Evolutionary conservation across 2,797 vertebrate genomes (phyloP), one percentile per base, ranked within the genome.

Genomic region (Sarcoramphus papa): DNA sequence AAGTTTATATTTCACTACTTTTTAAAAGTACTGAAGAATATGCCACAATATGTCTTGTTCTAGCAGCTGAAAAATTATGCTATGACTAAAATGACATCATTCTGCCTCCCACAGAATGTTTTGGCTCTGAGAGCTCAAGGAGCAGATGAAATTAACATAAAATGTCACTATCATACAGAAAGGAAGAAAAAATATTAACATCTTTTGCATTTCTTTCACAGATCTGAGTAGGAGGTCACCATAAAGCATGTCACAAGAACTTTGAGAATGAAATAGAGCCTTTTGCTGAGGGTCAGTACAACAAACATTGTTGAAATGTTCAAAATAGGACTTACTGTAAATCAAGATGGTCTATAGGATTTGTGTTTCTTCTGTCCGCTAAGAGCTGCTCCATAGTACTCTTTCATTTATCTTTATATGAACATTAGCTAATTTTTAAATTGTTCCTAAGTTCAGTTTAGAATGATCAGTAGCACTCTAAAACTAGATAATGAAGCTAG

Each of bases 1-100:
- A 97, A 95, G 97, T 95, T 98, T 98, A 97, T 97, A 95, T 97
- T 98, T 98, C 95, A 95, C 94, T 97, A 95, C 96, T 97, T 97
- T 97, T 96, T 20, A 97, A 82, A 98, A 98, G 96, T 96, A 98
- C 96, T 97, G 95, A 96, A 97, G 97, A 97, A 97, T 97, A 98
- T 98, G 97, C 97, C 98, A 98, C 97, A 98, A 98, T 98, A 98
- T 98, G 98, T 98, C 98, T 98, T 96, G 96, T 97, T 98, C 95
- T 97, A 98, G 97, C 97, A 97, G 96, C 90, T 98, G 97, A 98
- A 98, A 97, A 97, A 96, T 97, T 97, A 96, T 97, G 95, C 98
- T 98, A 95, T 98, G 97, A 98, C 97, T 98, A 90, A 97, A 98
- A 96, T 98, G 98, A 98, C 97, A 98, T 98, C 98, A 98, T 98